Conservation (phyloP, 2,888 invertebrate species). For the Dicroscelio sp. region DNA sequence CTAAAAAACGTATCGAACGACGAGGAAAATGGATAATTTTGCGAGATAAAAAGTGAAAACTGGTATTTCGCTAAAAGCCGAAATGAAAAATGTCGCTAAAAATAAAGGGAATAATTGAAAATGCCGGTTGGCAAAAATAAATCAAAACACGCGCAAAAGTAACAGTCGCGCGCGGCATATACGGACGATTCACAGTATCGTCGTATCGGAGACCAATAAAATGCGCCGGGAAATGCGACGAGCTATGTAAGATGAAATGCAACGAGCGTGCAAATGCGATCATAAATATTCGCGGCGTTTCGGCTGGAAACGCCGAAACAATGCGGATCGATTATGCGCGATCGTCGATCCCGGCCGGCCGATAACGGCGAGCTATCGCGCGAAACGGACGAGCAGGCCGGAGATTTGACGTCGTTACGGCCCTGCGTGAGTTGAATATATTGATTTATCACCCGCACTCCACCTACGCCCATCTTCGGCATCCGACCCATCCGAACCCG, state of each 20-base stretch:
- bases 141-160: too few species aligned
- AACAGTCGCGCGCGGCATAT: too few species aligned
- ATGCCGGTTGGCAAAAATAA: too few species aligned
- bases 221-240: constrained; percentile 58
- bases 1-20: too few species aligned
- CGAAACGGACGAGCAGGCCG: constrained; percentile 84
- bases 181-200: too few species aligned
- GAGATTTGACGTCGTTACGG: constrained; percentile 88
- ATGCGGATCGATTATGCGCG: constrained; percentile 67
- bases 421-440: constrained; percentile 90
- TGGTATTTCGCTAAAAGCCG: too few species aligned
- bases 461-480: constrained; percentile 71
- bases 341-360: constrained; percentile 65
- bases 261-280: constrained; percentile 68
- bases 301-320: constrained; percentile 53
- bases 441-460: constrained; percentile 88
- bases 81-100: too few species aligned
- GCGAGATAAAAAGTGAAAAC: too few species aligned
- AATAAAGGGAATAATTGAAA: too few species aligned
- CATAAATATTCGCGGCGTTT: constrained; percentile 71
- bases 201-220: constrained; percentile 60
- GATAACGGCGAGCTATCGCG: constrained; percentile 75
- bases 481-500: constrained; percentile 61
- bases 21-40: too few species aligned
- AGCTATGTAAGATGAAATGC: constrained; percentile 70